These are phyloP conservation scores for Zosterops borbonicus DNA, from an alignment of 2,113 vertebrate species.

Conservation along the genomic window DNA sequence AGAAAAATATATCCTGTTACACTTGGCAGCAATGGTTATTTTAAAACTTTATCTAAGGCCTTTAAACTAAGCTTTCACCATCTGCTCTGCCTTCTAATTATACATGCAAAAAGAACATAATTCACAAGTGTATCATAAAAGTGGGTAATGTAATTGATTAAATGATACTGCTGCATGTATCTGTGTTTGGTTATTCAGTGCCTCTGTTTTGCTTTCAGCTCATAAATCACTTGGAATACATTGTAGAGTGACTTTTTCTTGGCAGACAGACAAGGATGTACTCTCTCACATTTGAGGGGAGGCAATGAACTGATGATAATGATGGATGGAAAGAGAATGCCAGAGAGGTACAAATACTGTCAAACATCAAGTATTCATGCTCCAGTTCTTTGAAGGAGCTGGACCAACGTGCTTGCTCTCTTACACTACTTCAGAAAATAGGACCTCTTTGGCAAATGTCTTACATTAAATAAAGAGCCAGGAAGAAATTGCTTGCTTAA, in stretches of 20 bases:
- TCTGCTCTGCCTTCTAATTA: slow-evolving; percentile 61
- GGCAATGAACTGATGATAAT: slow-evolving; percentile 1
- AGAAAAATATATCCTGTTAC: neutral
- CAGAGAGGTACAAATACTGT: neutral
- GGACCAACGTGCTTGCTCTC: neutral
- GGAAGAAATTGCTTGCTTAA: neutral
- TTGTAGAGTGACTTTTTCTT: slow-evolving; percentile 26
- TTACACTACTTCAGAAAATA: neutral
- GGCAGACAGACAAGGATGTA: neutral
- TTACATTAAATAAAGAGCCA: neutral
- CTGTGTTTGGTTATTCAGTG: slow-evolving; percentile 25
- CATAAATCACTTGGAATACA: slow-evolving; percentile 29
- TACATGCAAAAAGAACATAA: slow-evolving; percentile 52
- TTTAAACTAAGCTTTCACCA: slow-evolving; percentile 56
- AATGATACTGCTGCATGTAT: slow-evolving; percentile 11
- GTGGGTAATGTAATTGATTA: slow-evolving; percentile 55
- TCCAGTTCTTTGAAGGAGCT: neutral
- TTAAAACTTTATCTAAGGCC: slow-evolving; percentile 44
- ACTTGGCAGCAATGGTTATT: slow-evolving; percentile 51
- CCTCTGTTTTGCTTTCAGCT: slow-evolving; percentile 35
- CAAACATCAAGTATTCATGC: neutral
- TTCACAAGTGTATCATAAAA: slow-evolving; percentile 46
- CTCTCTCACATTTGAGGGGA: neutral
- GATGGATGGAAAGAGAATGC: neutral
- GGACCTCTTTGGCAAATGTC: neutral